These are phyloP conservation scores for Peromyscus melanophrys DNA, from an alignment of 2,797 vertebrate species.

Conservation along the genomic window DNA sequence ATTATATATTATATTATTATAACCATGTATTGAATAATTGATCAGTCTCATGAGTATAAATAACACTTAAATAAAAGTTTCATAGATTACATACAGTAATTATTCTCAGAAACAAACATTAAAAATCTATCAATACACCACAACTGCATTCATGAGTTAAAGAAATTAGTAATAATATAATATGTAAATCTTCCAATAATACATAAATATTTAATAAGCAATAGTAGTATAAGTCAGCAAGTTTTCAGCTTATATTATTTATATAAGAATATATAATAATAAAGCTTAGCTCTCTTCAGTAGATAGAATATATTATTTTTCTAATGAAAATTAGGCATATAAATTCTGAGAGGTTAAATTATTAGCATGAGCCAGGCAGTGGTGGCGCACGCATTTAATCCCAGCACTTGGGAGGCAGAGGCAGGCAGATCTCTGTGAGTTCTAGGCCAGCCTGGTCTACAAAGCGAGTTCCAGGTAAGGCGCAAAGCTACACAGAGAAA, in stretches of 20 bases:
- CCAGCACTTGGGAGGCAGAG: too few species aligned
- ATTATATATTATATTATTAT: too few species aligned
- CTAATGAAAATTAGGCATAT: constrained; percentile 38
- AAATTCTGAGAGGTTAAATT: neutral
- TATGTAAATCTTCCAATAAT: constrained; percentile 62
- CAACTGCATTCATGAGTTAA: constrained; percentile 58
- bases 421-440: too few species aligned
- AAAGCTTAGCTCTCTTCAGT: neutral
- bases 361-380: too few species aligned
- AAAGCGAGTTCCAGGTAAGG: too few species aligned
- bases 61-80: constrained; percentile 70
- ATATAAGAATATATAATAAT: constrained; percentile 51
- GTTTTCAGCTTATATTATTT: constrained; percentile 58
- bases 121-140: constrained; percentile 34
- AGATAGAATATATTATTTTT: constrained; percentile 14
- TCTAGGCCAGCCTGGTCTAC: too few species aligned
- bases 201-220: constrained; percentile 59
- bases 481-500: too few species aligned
- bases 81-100: constrained; percentile 8
- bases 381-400: too few species aligned
- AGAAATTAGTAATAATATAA: constrained; percentile 63
- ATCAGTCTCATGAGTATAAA: constrained; percentile 53
- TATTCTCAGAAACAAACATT: constrained; percentile 47
- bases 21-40: constrained; percentile 44
- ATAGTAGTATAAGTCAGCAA: constrained; percentile 61